Base-by-base conservation (phyloP, 2,113 vertebrate genomes). In the Brachypodius melanocephalos region DNA sequence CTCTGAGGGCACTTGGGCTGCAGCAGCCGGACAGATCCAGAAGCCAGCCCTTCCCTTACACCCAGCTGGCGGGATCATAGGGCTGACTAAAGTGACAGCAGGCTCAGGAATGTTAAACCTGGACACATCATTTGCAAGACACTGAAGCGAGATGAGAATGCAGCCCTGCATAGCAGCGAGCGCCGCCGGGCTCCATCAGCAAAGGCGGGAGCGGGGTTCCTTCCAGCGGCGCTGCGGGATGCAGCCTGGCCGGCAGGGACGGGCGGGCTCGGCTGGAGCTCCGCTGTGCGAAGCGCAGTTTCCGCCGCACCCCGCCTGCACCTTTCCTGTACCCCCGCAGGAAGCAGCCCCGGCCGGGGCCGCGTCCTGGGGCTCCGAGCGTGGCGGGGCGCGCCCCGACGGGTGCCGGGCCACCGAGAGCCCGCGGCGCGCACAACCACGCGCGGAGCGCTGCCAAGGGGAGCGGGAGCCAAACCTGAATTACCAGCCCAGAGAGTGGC, bases 381-480 rank as follows among this genome's bases (percentile, higher is more conserved):
- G 4, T 1, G 62, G 78, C 3, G 5, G 51, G 83, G 28, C 15
- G 25, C 49, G 82, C 55, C 66, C 38, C n/a, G 36, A 63, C 54
- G n/a, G 59, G 90, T 31, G 32, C 49, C 31, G 1, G 58, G 89
- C 66, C 84, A 65, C 51, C 36, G 6, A 11, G 69, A 85, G 74
- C 61, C 66, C 20, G 52, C 65, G 32, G 79, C 21, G 20, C 43
- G 3, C 36, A 45, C 48, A 71, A 18, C 90, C 88, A 43, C 34
- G 78, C 74, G 66, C 51, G 77, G 93, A 95, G 84, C 74, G n/a
- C 92, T 79, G 73, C 95, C 96, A 88, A 94, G 51, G 55, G 48
- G 36, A 83, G 78, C 19, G 85, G 85, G 42, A 76, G 95, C 76
- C 96, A 96, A 97, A 98, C 98, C 97, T 97, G 98, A 95, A 97